These are phyloP conservation scores for Dicranocentrus wangi DNA, from an alignment of 2,888 invertebrate species.

Conservation along the genomic window DNA sequence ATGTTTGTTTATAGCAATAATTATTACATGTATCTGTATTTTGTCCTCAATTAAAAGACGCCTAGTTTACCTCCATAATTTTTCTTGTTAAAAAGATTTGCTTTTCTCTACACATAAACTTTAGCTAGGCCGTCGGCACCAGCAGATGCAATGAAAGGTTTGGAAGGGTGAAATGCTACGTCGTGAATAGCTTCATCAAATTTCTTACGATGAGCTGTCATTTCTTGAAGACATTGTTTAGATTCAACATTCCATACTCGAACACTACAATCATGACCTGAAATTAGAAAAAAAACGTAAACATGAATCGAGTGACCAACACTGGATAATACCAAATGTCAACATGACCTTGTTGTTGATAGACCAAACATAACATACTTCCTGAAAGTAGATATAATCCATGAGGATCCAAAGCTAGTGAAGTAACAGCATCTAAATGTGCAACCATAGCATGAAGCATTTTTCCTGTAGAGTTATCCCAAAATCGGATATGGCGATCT, in stretches of 20 bases:
- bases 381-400: constrained; percentile 98
- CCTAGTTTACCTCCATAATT: neutral
- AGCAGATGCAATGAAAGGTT: constrained; percentile 98
- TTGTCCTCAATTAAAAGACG: too few relatives aligned
- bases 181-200: constrained; percentile 98
- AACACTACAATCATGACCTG: constrained; percentile 97
- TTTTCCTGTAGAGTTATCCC: constrained; percentile 95
- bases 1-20: too few relatives aligned
- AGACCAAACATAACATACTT: constrained; percentile 82
- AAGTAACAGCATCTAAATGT: constrained; percentile 98
- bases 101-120: constrained; percentile 87
- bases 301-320: too few relatives aligned
- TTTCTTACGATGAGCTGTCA: constrained; percentile 99
- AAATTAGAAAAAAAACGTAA: constrained; percentile 64
- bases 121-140: constrained; percentile 99
- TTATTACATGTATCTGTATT: too few relatives aligned
- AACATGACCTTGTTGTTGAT: too few relatives aligned
- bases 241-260: constrained; percentile 99
- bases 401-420: constrained; percentile 97
- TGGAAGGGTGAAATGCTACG: constrained; percentile 99
- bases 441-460: constrained; percentile 98
- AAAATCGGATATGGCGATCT: constrained; percentile 98
- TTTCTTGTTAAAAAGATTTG: constrained; percentile 49
- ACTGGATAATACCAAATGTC: too few relatives aligned
- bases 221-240: constrained; percentile 99